phyloP scores from a whole-genome alignment of 1,140 invertebrate species.

The Drosophila asahinai region DNA sequence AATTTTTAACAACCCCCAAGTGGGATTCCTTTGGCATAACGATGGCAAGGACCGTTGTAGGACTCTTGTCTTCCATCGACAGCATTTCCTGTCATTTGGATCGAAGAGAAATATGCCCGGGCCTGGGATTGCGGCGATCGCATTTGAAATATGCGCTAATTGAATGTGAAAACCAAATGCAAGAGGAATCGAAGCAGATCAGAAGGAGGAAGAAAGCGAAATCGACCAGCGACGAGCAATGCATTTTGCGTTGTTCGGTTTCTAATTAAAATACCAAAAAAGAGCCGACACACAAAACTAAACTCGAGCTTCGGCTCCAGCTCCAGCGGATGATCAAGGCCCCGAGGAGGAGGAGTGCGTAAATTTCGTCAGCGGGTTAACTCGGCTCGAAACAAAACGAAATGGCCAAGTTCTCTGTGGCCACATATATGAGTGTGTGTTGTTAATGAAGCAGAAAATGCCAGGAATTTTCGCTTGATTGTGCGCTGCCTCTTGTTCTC shows the following conservation, averaged over 20 bases:
- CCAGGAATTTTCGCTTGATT: conserved; percentile 81
- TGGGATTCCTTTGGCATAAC: conserved; percentile 1
- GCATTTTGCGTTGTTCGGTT: conserved; percentile 79
- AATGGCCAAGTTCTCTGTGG: conserved; percentile 63
- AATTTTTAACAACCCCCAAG: not conserved
- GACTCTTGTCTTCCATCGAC: conserved; percentile 35
- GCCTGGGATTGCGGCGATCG: conserved; percentile 46
- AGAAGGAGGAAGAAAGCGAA: conserved; percentile 51
- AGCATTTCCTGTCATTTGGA: conserved; percentile 63
- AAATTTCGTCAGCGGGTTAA: conserved; percentile 62
- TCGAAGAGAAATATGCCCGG: conserved; percentile 49
- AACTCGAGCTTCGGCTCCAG: conserved; percentile 29
- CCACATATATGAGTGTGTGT: conserved; percentile 53
- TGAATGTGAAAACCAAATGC: conserved; percentile 80
- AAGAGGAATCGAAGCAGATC: conserved; percentile 53
- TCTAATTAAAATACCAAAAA: conserved; percentile 83
- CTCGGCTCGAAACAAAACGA: conserved; percentile 67
- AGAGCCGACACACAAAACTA: conserved; percentile 54
- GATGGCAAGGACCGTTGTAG: conserved; percentile 9
- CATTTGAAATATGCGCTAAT: conserved; percentile 81
- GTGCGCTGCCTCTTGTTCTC: conserved; percentile 41
- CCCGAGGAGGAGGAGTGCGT: conserved; percentile 48
- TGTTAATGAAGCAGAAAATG: conserved; percentile 83
- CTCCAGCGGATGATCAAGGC: conserved; percentile 51
- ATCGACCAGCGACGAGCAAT: conserved; percentile 64